A percentile compares a stretch with the other conserved stretches of the same genome.
Conservation (phyloP, 2,888 invertebrate genomes). For the Chrysodeixis includens region DNA sequence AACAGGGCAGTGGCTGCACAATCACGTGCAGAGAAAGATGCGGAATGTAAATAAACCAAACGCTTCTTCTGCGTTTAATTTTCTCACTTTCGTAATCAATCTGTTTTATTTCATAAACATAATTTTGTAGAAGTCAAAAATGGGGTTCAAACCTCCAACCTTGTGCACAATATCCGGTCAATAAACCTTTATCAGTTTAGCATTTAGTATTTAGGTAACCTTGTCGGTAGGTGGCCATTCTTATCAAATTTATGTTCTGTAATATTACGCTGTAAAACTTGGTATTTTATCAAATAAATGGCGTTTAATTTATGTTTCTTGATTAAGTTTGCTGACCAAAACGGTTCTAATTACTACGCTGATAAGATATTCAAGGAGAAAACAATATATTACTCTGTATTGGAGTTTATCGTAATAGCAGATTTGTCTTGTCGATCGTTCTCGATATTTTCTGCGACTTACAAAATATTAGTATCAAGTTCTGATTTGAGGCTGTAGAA, state of each 20-base stretch:
- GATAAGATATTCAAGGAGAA: slow-evolving; percentile 40
- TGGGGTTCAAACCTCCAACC: not conserved
- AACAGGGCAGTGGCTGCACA: too few species aligned
- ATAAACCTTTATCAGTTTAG: not conserved
- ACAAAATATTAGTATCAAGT: not conserved
- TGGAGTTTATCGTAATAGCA: slow-evolving; percentile 8
- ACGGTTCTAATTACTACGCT: slow-evolving; percentile 39
- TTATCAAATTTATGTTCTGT: slow-evolving; percentile 39
- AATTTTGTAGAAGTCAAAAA: not conserved
- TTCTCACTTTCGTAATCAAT: too few species aligned
- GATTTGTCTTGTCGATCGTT: not conserved
- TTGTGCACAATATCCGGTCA: not conserved
- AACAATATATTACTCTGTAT: slow-evolving; percentile 26
- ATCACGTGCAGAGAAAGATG: too few species aligned
- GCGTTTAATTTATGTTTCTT: slow-evolving; percentile 44
- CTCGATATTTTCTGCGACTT: not conserved
- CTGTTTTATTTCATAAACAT: not conserved
- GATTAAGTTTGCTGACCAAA: slow-evolving; percentile 34
- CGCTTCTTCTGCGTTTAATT: too few species aligned
- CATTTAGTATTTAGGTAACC: slow-evolving; percentile 20
- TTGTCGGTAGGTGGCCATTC: slow-evolving; percentile 30
- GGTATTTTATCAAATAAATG: slow-evolving; percentile 46
- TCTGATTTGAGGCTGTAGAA: too few species aligned
- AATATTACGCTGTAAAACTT: slow-evolving; percentile 42
- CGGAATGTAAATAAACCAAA: too few species aligned